Percentiles rank a stretch among this genome's conserved stretches.
Conservation (phyloP, 2,888 invertebrate species). For the Phasia obesa region DNA sequence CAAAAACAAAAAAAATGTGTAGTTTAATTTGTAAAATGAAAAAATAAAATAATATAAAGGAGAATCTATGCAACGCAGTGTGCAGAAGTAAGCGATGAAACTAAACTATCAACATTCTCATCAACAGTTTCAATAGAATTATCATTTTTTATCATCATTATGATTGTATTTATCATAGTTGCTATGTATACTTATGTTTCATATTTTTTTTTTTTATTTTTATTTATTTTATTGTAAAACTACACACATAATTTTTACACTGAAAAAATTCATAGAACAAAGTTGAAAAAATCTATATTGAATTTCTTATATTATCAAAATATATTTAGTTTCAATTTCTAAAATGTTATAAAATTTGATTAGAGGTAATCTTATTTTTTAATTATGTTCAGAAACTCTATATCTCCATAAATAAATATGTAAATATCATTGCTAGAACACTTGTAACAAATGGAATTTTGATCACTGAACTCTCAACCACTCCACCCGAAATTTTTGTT, state of each 20-base stretch:
- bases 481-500: too few relatives aligned
- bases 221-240: conserved; percentile 15
- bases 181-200: neutral
- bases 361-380: too few relatives aligned
- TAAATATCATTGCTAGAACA: too few relatives aligned
- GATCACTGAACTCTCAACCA: too few relatives aligned
- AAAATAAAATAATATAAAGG: neutral
- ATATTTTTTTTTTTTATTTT: conserved; percentile 1
- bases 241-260: neutral
- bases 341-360: too few relatives aligned
- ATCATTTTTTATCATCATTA: conserved; percentile 20
- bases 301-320: too few relatives aligned
- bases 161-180: neutral
- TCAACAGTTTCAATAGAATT: neutral
- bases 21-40: conserved; percentile 6
- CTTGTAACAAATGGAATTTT: too few relatives aligned
- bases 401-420: too few relatives aligned
- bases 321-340: too few relatives aligned
- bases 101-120: conserved; percentile 20
- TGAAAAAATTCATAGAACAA: neutral
- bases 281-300: too few relatives aligned
- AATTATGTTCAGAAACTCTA: too few relatives aligned
- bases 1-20: neutral
- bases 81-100: conserved; percentile 15
- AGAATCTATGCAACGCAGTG: neutral